Evolutionary conservation across 1,140 invertebrate genomes (phyloP).

Genomic region (Drosophila carrolli): DNA sequence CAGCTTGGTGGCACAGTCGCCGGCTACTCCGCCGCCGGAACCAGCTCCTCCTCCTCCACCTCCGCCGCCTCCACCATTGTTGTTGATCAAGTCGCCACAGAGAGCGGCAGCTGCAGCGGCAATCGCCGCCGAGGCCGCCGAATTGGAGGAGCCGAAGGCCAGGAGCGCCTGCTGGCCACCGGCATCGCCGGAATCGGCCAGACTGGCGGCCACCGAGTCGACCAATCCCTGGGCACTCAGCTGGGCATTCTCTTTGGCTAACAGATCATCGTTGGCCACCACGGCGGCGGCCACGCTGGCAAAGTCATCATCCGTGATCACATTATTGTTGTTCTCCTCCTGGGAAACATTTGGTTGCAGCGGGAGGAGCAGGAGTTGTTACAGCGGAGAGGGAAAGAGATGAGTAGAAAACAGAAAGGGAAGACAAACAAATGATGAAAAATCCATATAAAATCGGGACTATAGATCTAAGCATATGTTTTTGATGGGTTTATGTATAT

Average conservation of each 20-base stretch:
- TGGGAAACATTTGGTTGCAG: conserved; percentile 55
- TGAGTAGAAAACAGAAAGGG: conserved; percentile 4
- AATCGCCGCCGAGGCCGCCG: conserved; percentile 38
- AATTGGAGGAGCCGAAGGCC: conserved; percentile 55
- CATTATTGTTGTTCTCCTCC: conserved; percentile 81
- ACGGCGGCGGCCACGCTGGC: conserved; percentile 67
- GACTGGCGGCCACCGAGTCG: conserved; percentile 65
- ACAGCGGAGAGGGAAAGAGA: conserved; percentile 1
- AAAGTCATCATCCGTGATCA: conserved; percentile 68
- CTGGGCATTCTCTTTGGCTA: conserved; percentile 73
- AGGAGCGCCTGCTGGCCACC: conserved; percentile 13
- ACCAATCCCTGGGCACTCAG: conserved; percentile 65
- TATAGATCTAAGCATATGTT: not conserved
- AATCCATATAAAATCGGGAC: conserved; percentile 9
- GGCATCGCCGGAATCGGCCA: conserved; percentile 39
- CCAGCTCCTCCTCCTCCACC: conserved; percentile 15
- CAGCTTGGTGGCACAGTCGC: conserved; percentile 46
- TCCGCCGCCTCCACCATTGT: conserved; percentile 32
- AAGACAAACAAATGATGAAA: conserved; percentile 50
- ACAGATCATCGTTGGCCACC: conserved; percentile 63
- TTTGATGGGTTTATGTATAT: conserved; percentile 12
- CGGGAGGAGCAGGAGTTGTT: conserved; percentile 14
- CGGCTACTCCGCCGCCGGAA: conserved; percentile 14
- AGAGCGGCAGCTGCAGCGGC: conserved; percentile 54
- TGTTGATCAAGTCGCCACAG: conserved; percentile 68